phyloP scores from a whole-genome alignment of 2,797 vertebrate genomes.

The Spinus pinus region DNA sequence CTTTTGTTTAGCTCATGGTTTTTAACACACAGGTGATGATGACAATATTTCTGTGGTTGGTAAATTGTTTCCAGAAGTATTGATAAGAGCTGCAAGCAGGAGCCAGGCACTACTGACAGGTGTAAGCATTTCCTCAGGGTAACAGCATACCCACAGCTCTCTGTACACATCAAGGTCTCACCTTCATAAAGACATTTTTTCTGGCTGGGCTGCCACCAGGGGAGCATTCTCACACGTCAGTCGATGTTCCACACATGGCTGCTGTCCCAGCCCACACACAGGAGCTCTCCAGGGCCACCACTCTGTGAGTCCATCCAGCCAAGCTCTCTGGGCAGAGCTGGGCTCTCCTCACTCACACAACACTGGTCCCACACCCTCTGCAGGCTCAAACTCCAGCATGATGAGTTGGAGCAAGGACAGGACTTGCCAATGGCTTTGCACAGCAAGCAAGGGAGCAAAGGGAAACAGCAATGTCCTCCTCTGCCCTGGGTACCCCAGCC shows the following conservation, averaged over 20 bases:
- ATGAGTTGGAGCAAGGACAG: neutral
- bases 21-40: neutral
- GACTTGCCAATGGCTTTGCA: neutral
- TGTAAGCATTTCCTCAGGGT: neutral
- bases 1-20: neutral
- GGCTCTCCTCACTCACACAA: neutral
- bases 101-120: neutral
- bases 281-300: neutral
- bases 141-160: neutral
- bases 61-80: neutral
- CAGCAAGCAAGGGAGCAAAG: neutral
- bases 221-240: fast-evolving
- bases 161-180: neutral
- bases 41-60: neutral
- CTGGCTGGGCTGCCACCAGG: neutral
- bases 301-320: neutral
- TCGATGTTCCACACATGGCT: fast-evolving
- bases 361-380: neutral
- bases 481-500: neutral
- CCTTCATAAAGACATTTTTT: neutral
- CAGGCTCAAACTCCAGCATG: neutral
- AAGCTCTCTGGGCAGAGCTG: neutral
- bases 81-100: neutral
- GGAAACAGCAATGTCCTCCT: fast-evolving
- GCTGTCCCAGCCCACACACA: neutral